These are phyloP conservation scores for Brachycybe producta DNA, from an alignment of 2,888 invertebrate species.

Conservation along the genomic window DNA sequence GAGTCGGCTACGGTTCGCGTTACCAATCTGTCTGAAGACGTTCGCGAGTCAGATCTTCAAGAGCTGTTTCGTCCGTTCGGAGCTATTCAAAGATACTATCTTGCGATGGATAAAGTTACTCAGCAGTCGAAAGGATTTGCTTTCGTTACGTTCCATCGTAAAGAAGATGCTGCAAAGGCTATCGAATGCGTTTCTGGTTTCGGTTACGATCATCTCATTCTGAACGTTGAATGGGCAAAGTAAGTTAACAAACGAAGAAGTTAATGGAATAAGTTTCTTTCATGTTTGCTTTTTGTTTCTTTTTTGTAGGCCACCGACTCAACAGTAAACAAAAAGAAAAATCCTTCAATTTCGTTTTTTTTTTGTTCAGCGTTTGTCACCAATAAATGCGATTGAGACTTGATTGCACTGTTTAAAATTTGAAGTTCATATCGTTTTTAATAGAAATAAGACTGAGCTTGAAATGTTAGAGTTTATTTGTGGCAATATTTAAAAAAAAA, in stretches of 20 bases:
- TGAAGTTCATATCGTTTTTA: no score
- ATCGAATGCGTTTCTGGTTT: slow-evolving; percentile 78
- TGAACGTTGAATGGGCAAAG: slow-evolving; percentile 98
- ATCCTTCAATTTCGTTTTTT: no score
- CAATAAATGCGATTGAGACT: no score
- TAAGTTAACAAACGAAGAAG: not conserved
- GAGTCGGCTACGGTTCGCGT: slow-evolving; percentile 80
- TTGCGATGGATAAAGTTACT: slow-evolving; percentile 71
- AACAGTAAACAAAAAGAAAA: not conserved
- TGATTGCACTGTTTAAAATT: no score
- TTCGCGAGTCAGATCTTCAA: slow-evolving; percentile 81
- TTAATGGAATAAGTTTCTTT: not conserved
- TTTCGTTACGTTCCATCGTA: slow-evolving; percentile 88
- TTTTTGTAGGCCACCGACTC: not conserved
- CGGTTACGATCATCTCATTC: slow-evolving; percentile 94
- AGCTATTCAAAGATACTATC: slow-evolving; percentile 78
- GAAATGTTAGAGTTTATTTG: no score
- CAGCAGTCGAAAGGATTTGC: slow-evolving; percentile 69
- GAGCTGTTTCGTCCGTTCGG: slow-evolving; percentile 92
- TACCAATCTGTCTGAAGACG: slow-evolving; percentile 92
- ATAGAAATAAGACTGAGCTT: no score
- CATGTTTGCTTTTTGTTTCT: not conserved
- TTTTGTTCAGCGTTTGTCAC: no score
- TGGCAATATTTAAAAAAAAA: no score
- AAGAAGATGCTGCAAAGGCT: slow-evolving; percentile 82